These are phyloP conservation scores for Gonatopus flavifemur DNA, from an alignment of 1,140 invertebrate species.

Conservation along the genomic window DNA sequence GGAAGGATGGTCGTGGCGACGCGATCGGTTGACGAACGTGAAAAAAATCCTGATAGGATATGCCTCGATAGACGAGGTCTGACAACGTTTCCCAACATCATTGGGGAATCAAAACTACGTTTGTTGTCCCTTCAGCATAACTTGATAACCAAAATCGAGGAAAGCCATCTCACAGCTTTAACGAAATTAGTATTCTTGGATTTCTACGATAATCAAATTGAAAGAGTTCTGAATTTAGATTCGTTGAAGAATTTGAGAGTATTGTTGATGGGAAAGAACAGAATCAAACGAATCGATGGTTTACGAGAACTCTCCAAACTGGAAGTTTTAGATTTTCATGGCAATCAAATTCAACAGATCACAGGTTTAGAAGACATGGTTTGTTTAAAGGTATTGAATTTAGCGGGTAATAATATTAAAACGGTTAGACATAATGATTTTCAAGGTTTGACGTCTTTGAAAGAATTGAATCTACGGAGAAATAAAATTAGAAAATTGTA, in stretches of 20 bases:
- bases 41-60: conserved; percentile 75
- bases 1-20: conserved; percentile 66
- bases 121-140: conserved; percentile 90
- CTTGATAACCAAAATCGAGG: conserved; percentile 76
- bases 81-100: conserved; percentile 75
- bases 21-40: conserved; percentile 68
- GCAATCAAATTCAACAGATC: conserved; percentile 78
- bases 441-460: conserved; percentile 72
- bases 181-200: conserved; percentile 87
- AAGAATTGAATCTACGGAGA: conserved; percentile 84
- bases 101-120: conserved; percentile 75
- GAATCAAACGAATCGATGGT: conserved; percentile 69
- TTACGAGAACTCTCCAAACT: conserved; percentile 70
- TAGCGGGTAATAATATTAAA: conserved; percentile 86
- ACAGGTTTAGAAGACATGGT: conserved; percentile 63
- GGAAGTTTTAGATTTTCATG: conserved; percentile 89
- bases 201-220: conserved; percentile 91
- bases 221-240: conserved; percentile 76
- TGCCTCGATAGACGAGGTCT: conserved; percentile 75
- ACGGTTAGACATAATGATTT: conserved; percentile 73
- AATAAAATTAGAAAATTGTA: conserved; percentile 80
- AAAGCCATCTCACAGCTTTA: conserved; percentile 63
- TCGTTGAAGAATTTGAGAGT: conserved; percentile 77
- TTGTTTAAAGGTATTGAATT: conserved; percentile 85
- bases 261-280: conserved; percentile 87